These are phyloP conservation scores for Tigriopus californicus DNA, from an alignment of 2,888 invertebrate species.

Conservation along the genomic window DNA sequence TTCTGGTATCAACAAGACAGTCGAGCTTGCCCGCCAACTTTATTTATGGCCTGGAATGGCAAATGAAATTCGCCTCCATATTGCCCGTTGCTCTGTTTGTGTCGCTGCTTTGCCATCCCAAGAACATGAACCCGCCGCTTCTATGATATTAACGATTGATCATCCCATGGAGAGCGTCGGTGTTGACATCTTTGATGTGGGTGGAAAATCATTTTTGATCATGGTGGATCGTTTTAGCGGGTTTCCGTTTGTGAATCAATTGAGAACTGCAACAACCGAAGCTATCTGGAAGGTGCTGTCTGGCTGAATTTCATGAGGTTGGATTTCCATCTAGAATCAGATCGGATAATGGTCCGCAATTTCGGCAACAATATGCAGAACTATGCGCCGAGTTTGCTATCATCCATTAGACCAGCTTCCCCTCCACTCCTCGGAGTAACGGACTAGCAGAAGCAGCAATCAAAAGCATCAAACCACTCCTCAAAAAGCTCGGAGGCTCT, in stretches of 20 bases:
- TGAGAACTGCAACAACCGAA: not conserved
- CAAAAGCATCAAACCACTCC: no score
- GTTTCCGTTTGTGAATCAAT: not conserved
- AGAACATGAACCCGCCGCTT: not conserved
- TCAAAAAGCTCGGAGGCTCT: no score
- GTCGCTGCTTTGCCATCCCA: not conserved
- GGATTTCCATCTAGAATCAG: not conserved
- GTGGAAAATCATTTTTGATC: not conserved
- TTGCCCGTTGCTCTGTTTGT: not conserved
- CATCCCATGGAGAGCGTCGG: not conserved
- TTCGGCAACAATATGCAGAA: not conserved
- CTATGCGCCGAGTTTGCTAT: not conserved
- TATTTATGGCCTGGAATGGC: not conserved
- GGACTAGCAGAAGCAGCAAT: no score
- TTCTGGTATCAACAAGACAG: not conserved
- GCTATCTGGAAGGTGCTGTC: no score
- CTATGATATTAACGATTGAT: no score
- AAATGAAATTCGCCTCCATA: not conserved
- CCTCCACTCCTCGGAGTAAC: no score
- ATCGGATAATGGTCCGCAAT: constrained; percentile 3
- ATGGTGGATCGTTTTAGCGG: not conserved
- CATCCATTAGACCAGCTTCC: not conserved
- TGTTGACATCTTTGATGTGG: not conserved
- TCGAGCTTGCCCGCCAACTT: not conserved
- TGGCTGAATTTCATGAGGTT: not conserved